Evolutionary conservation across 2,888 invertebrate species (phyloP).

Genomic region (Nemurella pictetii): DNA sequence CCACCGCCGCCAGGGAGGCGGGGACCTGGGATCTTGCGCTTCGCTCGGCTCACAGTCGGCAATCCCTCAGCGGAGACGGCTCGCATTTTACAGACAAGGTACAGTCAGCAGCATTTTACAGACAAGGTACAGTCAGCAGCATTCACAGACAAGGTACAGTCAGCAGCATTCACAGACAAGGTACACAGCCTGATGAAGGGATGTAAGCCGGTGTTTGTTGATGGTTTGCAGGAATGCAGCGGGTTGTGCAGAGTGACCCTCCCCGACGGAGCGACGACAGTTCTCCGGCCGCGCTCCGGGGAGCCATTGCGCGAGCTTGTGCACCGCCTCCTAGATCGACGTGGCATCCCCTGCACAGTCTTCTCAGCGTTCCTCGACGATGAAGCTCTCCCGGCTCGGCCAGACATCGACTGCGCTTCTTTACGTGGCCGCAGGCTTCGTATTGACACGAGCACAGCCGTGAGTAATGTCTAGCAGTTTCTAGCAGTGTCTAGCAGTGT

Average conservation of each 20-base stretch:
- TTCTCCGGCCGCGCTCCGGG: conserved; percentile 77
- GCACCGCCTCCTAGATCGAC: conserved; percentile 78
- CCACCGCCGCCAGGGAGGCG: conserved; percentile 60
- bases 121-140: conserved; percentile 39
- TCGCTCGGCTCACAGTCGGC: conserved; percentile 55
- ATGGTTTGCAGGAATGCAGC: conserved; percentile 41
- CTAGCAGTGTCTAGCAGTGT: too few relatives aligned
- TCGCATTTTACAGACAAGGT: conserved; percentile 37
- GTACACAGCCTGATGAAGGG: too few relatives aligned
- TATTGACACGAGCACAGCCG: too few relatives aligned
- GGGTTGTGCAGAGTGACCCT: conserved; percentile 81
- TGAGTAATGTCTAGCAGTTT: too few relatives aligned
- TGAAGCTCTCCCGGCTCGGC: not conserved
- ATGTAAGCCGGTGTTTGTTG: too few relatives aligned
- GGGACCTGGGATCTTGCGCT: conserved; percentile 61
- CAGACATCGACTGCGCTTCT: not conserved
- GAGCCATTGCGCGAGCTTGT: conserved; percentile 79
- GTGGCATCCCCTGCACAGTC: conserved; percentile 76
- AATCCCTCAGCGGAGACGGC: conserved; percentile 29
- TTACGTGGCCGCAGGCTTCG: not conserved
- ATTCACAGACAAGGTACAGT: conserved; percentile 39
- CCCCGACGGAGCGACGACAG: conserved; percentile 90
- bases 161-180: conserved; percentile 38
- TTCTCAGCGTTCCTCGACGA: conserved; percentile 69
- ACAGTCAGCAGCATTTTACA: conserved; percentile 37